A percentile compares a stretch with the other conserved stretches of the same genome.
Conservation (phyloP, 2,797 vertebrate species). For the Morus bassanus region DNA sequence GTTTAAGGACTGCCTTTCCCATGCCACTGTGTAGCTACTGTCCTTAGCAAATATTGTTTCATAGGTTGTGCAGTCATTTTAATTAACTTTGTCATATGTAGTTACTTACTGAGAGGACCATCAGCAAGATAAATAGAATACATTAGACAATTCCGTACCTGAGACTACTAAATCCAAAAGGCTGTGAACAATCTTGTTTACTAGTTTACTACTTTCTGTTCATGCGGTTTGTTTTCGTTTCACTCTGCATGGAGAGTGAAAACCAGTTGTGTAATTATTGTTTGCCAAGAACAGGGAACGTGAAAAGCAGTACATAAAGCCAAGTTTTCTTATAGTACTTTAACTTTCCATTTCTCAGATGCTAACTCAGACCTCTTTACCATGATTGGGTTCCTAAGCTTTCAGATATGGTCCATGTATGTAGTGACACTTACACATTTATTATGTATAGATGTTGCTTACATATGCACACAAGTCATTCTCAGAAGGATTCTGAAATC, state of each 20-base stretch:
- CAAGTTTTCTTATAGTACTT: not conserved
- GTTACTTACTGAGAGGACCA: not conserved
- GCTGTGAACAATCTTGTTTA: not conserved
- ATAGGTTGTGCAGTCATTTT: not conserved
- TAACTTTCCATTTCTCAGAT: not conserved
- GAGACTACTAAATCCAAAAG: not conserved
- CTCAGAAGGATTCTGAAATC: conserved; percentile 7
- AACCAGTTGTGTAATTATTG: not conserved
- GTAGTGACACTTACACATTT: not conserved
- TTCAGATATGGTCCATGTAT: not conserved
- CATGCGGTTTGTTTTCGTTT: not conserved
- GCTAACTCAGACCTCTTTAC: not conserved
- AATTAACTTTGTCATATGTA: not conserved
- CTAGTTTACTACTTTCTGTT: not conserved
- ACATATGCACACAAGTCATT: not conserved
- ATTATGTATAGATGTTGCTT: not conserved
- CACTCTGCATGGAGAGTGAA: not conserved
- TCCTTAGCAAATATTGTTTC: not conserved
- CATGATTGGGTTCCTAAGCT: not conserved
- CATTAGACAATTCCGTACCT: not conserved
- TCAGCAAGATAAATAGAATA: not conserved
- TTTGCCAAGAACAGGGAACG: not conserved
- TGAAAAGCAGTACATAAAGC: not conserved
- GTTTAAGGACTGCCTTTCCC: not conserved
- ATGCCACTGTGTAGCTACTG: not conserved